Evolutionary conservation across 2,888 invertebrate genomes (phyloP), one percentile per base, ranked within the genome.

Genomic region (Netelia virgata): DNA sequence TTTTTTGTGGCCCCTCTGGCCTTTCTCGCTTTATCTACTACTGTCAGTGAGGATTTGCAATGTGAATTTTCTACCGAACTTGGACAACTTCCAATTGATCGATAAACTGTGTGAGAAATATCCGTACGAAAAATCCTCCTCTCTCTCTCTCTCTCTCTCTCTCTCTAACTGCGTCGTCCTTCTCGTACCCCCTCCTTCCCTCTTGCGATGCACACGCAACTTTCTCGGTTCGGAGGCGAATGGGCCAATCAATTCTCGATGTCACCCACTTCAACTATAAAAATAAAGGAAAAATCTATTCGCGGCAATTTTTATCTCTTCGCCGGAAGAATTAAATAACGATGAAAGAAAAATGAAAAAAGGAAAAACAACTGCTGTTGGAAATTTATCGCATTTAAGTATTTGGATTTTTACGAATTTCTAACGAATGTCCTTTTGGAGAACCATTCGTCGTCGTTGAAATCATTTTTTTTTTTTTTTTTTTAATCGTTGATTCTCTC

Each of bases 41-140:
- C 78, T 74, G 78, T 74, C 69, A 55, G 68, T 36, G 74, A 69
- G 74, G 64, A 78, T 83, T 83, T 83, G 69, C 83, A 70, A 74
- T 74, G 78, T 69, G 69, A 74, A 70, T 70, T 83, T 83, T 70
- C 69, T 55, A 16, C 78, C 36, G 74, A 50, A 55, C 68, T 74
- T 68, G 78, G 69, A 74, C 55, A 69, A 74, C 69, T 83, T 63
- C 74, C 83, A 69, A 83, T 78, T 74, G 78, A 83, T 83, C 69
- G 63, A 63, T 16, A 74, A 78, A 83, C 74, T 63, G 59, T 69
- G 74, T 74, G 73, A 74, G 64, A 70, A 78, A 70, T 74, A 78
- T 74, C 72, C 50, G 50, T 64, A 64, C 66, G 70, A 59, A 70
- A 70, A 82, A 20, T 59, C 61, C 47, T 57, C 55, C 66, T 57